A percentile compares a stretch with the other conserved stretches of the same genome.
These are phyloP conservation scores for Archilochus colubris DNA, from an alignment of 2,113 vertebrate species.

Conservation along the genomic window DNA sequence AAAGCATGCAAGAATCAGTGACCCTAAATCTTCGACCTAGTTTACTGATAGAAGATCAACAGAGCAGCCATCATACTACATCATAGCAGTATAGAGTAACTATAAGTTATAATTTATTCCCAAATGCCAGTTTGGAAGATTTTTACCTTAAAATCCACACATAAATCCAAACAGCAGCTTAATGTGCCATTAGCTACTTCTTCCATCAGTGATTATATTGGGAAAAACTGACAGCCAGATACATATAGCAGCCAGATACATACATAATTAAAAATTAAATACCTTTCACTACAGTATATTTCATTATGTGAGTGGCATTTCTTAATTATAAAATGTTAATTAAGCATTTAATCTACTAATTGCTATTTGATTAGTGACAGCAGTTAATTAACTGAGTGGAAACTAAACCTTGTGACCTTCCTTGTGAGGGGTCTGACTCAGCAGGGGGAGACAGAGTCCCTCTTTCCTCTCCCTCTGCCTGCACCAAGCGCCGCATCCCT, in stretches of 20 bases:
- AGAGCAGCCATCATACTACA: background rate
- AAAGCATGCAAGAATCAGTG: background rate
- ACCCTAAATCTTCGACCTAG: background rate
- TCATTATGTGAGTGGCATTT: background rate
- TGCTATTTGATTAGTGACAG: conserved; percentile 19
- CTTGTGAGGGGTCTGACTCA: background rate
- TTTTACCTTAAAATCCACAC: conserved; percentile 1
- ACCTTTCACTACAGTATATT: background rate
- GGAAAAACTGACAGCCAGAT: background rate
- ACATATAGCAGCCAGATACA: background rate
- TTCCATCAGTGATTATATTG: background rate
- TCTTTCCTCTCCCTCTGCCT: background rate
- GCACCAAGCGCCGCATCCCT: background rate
- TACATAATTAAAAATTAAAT: background rate
- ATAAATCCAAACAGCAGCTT: background rate
- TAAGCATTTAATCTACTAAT: conserved; percentile 37
- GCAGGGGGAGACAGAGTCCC: conserved; percentile 57
- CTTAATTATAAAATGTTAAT: conserved; percentile 50
- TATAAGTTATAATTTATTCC: background rate
- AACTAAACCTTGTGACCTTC: conserved; percentile 23
- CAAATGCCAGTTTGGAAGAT: background rate
- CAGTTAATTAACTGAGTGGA: conserved; percentile 51
- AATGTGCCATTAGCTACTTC: background rate
- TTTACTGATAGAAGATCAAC: background rate
- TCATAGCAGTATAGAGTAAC: background rate